Conservation (phyloP, 1,140 invertebrate genomes). For the Eupristina koningsbergeri region DNA sequence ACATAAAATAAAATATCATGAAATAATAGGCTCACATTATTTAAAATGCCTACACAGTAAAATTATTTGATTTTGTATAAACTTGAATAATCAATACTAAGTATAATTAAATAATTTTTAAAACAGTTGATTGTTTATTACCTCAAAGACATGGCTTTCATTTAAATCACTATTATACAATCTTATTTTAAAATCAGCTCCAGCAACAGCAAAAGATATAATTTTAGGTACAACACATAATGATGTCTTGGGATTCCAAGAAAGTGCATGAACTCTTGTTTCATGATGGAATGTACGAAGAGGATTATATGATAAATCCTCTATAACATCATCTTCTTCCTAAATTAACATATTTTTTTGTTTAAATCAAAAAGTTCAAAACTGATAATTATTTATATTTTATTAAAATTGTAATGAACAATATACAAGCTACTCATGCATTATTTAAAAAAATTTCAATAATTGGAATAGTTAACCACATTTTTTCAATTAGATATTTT, state of each 20-base stretch:
- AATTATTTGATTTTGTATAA: too few species aligned
- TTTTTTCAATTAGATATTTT: too few species aligned
- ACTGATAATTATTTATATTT: neutral
- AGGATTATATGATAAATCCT: slow-evolving; percentile 65
- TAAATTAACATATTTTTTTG: slow-evolving; percentile 44
- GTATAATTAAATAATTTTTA: neutral
- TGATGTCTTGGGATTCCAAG: slow-evolving; percentile 79
- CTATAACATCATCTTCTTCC: slow-evolving; percentile 68
- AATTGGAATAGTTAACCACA: too few species aligned
- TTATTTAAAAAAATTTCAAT: too few species aligned
- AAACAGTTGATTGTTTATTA: slow-evolving; percentile 54
- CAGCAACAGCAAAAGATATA: slow-evolving; percentile 75
- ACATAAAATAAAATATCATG: too few species aligned
- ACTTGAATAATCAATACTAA: neutral
- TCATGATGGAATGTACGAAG: slow-evolving; percentile 73
- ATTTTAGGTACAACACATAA: slow-evolving; percentile 76
- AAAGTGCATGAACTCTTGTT: slow-evolving; percentile 73
- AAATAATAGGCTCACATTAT: too few species aligned
- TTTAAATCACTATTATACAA: slow-evolving; percentile 76
- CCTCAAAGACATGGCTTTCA: slow-evolving; percentile 70
- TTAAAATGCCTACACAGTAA: too few species aligned
- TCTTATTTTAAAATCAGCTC: slow-evolving; percentile 75
- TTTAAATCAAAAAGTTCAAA: neutral
- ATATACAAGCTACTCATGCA: too few species aligned
- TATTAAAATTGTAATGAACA: too few species aligned